These are phyloP conservation scores for Dicrurus megarhynchus DNA, from an alignment of 2,113 vertebrate genomes.

Conservation along the genomic window DNA sequence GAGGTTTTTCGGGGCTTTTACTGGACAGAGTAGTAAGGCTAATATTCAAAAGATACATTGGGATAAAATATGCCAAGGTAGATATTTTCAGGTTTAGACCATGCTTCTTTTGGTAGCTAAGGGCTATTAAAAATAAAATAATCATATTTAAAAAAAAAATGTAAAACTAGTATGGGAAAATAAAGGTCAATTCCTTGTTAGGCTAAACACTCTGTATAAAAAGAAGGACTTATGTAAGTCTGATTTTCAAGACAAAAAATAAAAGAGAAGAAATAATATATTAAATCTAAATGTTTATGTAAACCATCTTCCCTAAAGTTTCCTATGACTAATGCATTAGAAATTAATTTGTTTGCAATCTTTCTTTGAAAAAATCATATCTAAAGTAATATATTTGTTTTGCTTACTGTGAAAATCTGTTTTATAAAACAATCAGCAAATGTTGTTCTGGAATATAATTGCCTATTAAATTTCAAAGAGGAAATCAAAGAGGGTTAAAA, in stretches of 20 bases:
- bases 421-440: constrained; percentile 5
- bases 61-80: neutral
- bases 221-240: neutral
- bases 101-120: neutral
- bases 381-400: neutral
- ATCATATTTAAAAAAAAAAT: neutral
- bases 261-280: neutral
- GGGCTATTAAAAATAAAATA: neutral
- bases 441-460: neutral
- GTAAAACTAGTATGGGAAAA: neutral
- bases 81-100: neutral
- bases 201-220: neutral
- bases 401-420: neutral
- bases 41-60: neutral
- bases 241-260: neutral
- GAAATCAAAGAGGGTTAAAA: constrained; percentile 50
- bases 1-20: neutral
- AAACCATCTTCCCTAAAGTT: neutral
- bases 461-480: constrained; percentile 30
- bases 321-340: neutral
- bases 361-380: neutral
- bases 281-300: neutral
- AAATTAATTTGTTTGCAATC: neutral
- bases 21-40: constrained; percentile 4
- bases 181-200: neutral